Evolutionary conservation across 2,113 vertebrate species (phyloP), one percentile per base, ranked within the genome.

Genomic region (Hirundichthys speculiger): DNA sequence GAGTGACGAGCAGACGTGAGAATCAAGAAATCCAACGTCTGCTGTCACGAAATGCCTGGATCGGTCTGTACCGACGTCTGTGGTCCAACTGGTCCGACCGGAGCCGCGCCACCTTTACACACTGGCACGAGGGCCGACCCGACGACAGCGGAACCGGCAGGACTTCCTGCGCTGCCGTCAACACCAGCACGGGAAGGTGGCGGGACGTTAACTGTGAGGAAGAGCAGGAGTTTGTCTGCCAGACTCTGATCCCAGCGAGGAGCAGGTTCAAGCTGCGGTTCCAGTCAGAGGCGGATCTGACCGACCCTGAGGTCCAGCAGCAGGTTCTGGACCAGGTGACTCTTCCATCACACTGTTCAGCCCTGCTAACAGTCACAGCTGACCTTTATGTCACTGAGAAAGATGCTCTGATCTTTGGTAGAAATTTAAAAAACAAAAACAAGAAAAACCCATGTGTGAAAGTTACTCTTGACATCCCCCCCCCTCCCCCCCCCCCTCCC

Each of bases 31-130:
- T 89, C 27, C 0, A 4, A 13, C 13, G 21, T 6, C 0, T 43
- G 14, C 19, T 64, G n/a, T 0, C 9, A n/a, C 1, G 0, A 0
- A 0, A 8, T 0, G 1, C 52, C 15, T 86, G 85, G 87, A 73
- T 89, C 0, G 79, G 86, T 46, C 82, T 89, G 10, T 4, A 48
- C 48, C 69, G 82, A 64, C n/a, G 13, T 0, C 0, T 0, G 1
- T 86, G 77, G 64, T 2, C 18, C 16, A 3, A 16, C 13, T 84
- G 87, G 85, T 84, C 85, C 12, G 69, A 82, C 41, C 18, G 19
- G 4, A 77, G 4, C 4, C 39, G 2, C 6, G 13, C 11, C 0
- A 58, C 8, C 38, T 79, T 70, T 30, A 52, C 4, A n/a, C 62
- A 76, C 40, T 89, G 85, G 86, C 1, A n/a, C 0, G 0, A 0